Evolutionary conservation across 2,888 invertebrate genomes (phyloP), one percentile per base, ranked within the genome.

Genomic region (Diarsia rubi): DNA sequence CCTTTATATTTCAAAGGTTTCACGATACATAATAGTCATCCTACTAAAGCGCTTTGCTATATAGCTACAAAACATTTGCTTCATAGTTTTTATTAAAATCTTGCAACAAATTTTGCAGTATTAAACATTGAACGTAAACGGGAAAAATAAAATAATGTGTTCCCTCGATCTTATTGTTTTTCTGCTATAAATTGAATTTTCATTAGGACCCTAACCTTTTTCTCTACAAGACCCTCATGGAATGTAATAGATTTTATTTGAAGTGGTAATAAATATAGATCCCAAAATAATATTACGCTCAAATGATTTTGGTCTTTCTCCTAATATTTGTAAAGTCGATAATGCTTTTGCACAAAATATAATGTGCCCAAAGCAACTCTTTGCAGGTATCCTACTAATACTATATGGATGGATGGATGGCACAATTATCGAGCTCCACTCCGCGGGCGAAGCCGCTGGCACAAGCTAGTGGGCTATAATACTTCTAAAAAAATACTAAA

Each of bases 181-280:
- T 60, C 37, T 44, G 21, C 31, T 19, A 65, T 37, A 47, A 62
- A 52, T 71, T 47, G 52, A 71, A 62, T 21, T 68, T 64, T 57
- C 59, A 64, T 65, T 8, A 66, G 44, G 21, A 67, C 52, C 69
- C 24, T 66, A 65, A 81, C 82, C 8, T 44, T 57, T 82, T 68
- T 54, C 60, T 59, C 11, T 16, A 59, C 47, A 27, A 47, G 44
- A 60, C 57, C 42, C 45, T 62, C 47, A 59, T 65, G 57, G 31
- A 62, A 44, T 6, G 52, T 69, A 78, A 78, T 60, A 70, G 52
- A 73, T 74, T 82, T 74, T 66, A 63, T n/a, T 72, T 72, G 47
- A 64, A 37, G 68, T 52, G 14, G 54, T 62, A 44, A 72, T 64
- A 67, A 79, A 72, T 54, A 67, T 74, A 37, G 60, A 45, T 66